These are phyloP conservation scores for Stichopus horrens DNA, from an alignment of 53 echinoderm and acorn worm species.

Conservation along the genomic window DNA sequence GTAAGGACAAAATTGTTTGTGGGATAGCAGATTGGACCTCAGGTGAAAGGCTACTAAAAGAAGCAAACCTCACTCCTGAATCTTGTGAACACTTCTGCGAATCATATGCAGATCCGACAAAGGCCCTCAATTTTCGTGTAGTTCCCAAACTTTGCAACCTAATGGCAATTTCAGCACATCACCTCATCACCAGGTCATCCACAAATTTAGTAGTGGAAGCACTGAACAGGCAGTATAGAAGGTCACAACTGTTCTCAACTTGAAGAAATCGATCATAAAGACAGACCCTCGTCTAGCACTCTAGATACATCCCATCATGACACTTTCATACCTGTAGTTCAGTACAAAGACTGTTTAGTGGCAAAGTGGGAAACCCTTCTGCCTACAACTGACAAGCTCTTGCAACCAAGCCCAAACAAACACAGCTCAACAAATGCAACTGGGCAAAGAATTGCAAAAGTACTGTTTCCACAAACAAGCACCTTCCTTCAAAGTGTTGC, in stretches of 20 bases:
- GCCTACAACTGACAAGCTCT: slow-evolving; percentile 54
- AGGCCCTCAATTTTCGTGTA: slow-evolving; percentile 59
- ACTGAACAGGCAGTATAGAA: slow-evolving; percentile 56
- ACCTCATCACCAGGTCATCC: slow-evolving; percentile 64
- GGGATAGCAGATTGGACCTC: slow-evolving; percentile 20
- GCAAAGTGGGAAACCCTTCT: slow-evolving; percentile 38
- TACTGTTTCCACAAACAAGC: slow-evolving; percentile 47
- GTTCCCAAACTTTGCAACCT: slow-evolving; percentile 46
- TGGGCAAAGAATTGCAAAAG: slow-evolving; percentile 42
- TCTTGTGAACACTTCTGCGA: slow-evolving; percentile 4
- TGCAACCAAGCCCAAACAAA: slow-evolving; percentile 31
- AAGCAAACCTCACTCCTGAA: neutral
- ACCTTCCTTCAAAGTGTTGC: slow-evolving; percentile 35
- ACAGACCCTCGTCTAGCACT: slow-evolving; percentile 53
- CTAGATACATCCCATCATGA: slow-evolving; percentile 57
- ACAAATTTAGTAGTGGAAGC: slow-evolving; percentile 51
- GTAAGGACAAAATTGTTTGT: slow-evolving; percentile 50
- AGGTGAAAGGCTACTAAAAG: slow-evolving; percentile 16
- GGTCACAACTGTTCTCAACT: slow-evolving; percentile 47
- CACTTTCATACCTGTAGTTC: slow-evolving; percentile 48
- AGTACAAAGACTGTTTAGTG: slow-evolving; percentile 47
- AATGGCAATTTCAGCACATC: slow-evolving; percentile 57
- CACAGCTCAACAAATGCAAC: slow-evolving; percentile 42
- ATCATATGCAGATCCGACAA: slow-evolving; percentile 52
- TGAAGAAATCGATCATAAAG: slow-evolving; percentile 50